Conservation (phyloP, 2,113 vertebrate species). For the Actenoides lindsayi region DNA sequence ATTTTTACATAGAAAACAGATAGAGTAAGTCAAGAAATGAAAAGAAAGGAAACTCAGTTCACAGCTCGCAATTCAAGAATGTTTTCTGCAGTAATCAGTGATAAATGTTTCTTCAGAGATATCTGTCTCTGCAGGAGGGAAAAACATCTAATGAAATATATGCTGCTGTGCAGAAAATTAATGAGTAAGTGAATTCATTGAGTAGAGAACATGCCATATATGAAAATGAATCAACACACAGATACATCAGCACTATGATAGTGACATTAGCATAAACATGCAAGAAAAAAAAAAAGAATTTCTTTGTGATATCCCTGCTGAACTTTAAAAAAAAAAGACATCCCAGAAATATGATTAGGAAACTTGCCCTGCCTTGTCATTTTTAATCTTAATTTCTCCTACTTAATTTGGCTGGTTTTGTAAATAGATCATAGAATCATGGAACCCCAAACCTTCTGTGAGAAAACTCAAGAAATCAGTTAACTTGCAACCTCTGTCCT, state of each 20-base stretch:
- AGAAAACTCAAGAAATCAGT: neutral
- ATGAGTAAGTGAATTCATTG: neutral
- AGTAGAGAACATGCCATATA: neutral
- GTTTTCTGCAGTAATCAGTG: neutral
- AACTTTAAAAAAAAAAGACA: neutral
- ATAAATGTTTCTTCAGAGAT: neutral
- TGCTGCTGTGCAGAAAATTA: neutral
- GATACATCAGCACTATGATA: neutral
- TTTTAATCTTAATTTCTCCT: neutral
- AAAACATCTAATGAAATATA: neutral
- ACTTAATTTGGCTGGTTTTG: neutral
- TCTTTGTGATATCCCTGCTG: neutral
- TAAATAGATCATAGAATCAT: neutral
- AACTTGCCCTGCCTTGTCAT: neutral
- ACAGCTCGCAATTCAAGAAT: neutral
- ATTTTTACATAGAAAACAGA: neutral
- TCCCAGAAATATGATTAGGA: neutral
- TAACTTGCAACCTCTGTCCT: neutral
- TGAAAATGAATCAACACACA: neutral
- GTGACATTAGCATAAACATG: neutral
- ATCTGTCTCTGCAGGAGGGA: neutral
- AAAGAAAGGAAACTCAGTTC: neutral
- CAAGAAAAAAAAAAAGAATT: neutral
- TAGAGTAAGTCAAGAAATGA: neutral
- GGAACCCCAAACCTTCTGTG: neutral